Base-by-base conservation (phyloP, 2,113 vertebrate species). In the Oncorhynchus mykiss region DNA sequence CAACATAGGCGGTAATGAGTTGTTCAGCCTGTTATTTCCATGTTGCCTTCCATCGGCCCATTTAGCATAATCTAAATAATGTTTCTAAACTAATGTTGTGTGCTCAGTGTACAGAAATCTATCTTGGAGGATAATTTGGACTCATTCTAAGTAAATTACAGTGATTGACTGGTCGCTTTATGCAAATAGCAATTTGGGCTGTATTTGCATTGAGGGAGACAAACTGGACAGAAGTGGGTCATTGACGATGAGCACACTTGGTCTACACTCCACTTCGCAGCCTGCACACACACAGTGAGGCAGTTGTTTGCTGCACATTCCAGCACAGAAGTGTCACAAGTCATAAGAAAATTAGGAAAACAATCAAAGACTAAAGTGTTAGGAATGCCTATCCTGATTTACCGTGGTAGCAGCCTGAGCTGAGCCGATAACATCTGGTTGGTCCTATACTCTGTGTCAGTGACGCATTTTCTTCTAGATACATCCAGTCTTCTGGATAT, bases 231-330 rank as follows among this genome's bases (percentile, higher is more conserved):
- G 22, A 51, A 22, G 73, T 83, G 78, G 80, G 84, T 18, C 65
- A 67, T 16, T 8, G 65, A 67, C 74, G 74, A 20, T 80, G 84
- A 82, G 78, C 73, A 24, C 78, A 69, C 82, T 84, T 73, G 80
- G 20, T n/a, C 76, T 84, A 83, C 80, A 79, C 0, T 11, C 80
- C 72, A 48, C 73, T 74, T 77, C 73, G 72, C 75, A 71, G 69
- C 78, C 80, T 5, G 4, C 16, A 54, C 51, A 54, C 51, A 45
- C 73, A 82, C 80, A 74, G 68, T 62, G 25, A 79, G 75, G 5
- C 65, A 34, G 29, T 27, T 49, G 74, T 88, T 89, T 87, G 78
- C 74, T 81, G 71, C 83, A 69, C 78, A 66, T 85, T 87, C 72
- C 83, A 83, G 24, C 86, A 80, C 78, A 18, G 18, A 9, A 1